Conservation (phyloP, 2,888 invertebrate genomes). For the Agapostemon virescens region DNA sequence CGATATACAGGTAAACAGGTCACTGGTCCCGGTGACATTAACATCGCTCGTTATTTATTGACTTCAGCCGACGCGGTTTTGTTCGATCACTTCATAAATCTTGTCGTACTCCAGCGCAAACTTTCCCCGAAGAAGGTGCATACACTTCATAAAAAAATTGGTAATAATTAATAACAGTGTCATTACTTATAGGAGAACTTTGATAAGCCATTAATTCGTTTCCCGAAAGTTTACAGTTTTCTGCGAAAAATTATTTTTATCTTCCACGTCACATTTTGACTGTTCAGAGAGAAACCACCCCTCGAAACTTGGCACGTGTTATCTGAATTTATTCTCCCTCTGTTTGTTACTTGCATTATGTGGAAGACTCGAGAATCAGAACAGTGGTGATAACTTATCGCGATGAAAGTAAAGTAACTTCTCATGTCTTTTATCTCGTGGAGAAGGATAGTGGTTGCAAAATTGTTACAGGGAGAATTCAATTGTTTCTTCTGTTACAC, state of each 20-base stretch:
- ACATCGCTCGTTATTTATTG: slow-evolving; percentile 11
- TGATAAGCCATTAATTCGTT: not conserved
- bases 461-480: too few relatives aligned
- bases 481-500: too few relatives aligned
- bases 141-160: not conserved
- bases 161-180: not conserved
- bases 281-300: not conserved
- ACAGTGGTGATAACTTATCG: too few relatives aligned
- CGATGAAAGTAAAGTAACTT: too few relatives aligned
- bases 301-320: not conserved
- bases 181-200: not conserved
- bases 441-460: too few relatives aligned
- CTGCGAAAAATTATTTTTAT: not conserved
- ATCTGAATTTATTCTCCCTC: not conserved
- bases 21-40: slow-evolving; percentile 3
- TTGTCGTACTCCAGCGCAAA: not conserved
- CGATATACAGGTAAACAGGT: not conserved
- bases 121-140: not conserved
- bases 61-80: not conserved
- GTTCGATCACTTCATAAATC: slow-evolving; percentile 14
- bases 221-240: not conserved
- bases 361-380: too few relatives aligned
- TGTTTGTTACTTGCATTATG: too few relatives aligned
- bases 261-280: not conserved
- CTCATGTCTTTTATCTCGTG: too few relatives aligned